Base-by-base conservation (phyloP, 2,888 invertebrate genomes). In the Dryobotodes eremita region DNA sequence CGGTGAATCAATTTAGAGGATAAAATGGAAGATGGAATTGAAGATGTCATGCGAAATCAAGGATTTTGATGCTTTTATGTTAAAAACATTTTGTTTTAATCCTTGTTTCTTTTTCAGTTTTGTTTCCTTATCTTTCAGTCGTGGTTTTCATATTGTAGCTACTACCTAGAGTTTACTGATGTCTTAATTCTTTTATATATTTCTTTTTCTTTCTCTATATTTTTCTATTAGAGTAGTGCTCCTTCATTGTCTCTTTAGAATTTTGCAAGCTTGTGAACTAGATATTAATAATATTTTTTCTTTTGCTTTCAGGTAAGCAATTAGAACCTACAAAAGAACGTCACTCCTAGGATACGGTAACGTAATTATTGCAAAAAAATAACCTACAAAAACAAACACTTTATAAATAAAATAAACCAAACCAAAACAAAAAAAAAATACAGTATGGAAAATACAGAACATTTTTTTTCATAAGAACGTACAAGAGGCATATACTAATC, bases 401-500 rank as follows among this genome's bases (percentile, higher is more conserved):
- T 62, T 8, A 53, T 2, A 55, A 48, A 55, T 50, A 31, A 77
- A 61, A 69, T 6, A 20, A 65, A 65, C 6, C 1, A 20, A 66
- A 26, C 3, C 57, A 62, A 26, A 57, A n/a, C 42, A 71, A 61
- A 68, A 50, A 73, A 1, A 50, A 53, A 73, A 23, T 59, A 80
- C 62, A 78, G 71, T 79, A 83, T 89, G 88, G 65, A 89, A 86
- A 87, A 86, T 80, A 79, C 75, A 74, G 75, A 68, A 78, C 78
- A 75, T 83, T 80, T 77, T 79, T 77, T 61, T 53, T 71, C 26
- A 48, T 64, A 77, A 74, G 72, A 71, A 72, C 73, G 65, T 77
- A 78, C 69, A 48, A 57, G 65, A 46, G 55, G 86, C 46, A 61
- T 31, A 48, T 59, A n/a, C 65, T 75, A 89, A 89, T 87, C 89